phyloP scores from a whole-genome alignment of 2,888 invertebrate species.

The Sinohyriopsis cumingii region DNA sequence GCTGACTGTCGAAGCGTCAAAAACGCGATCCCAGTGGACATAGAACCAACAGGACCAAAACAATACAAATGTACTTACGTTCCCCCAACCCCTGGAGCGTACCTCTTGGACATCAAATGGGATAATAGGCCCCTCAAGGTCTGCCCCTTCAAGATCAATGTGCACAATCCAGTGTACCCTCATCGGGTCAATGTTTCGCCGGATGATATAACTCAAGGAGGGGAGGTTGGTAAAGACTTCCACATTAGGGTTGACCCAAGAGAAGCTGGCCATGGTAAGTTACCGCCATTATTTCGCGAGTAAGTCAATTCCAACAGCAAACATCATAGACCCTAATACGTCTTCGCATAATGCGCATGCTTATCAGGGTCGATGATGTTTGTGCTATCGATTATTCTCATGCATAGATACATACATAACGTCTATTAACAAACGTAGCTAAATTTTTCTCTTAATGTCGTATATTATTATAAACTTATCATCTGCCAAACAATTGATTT shows the following conservation, averaged over 20 bases:
- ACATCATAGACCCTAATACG: background rate
- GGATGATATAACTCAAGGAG: conserved; percentile 24
- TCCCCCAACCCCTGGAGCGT: conserved; percentile 54
- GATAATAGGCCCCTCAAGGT: conserved; percentile 55
- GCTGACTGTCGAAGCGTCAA: conserved; percentile 41
- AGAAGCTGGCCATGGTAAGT: conserved; percentile 51
- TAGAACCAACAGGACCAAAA: conserved; percentile 37
- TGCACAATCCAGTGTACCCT: conserved; percentile 46
- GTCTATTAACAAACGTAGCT: too few species aligned
- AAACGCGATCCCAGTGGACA: conserved; percentile 41
- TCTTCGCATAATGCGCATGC: background rate
- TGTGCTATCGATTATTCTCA: background rate
- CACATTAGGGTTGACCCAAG: conserved; percentile 53
- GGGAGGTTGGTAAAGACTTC: conserved; percentile 46
- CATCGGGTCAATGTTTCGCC: conserved; percentile 40
- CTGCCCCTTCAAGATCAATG: conserved; percentile 60
- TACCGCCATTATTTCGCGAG: too few species aligned
- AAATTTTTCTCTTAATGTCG: too few species aligned
- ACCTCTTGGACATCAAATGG: conserved; percentile 59
- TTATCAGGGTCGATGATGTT: background rate
- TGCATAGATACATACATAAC: too few species aligned
- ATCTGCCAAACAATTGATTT: too few species aligned
- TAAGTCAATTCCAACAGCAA: background rate
- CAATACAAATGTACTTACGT: conserved; percentile 54
- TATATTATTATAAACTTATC: too few species aligned